A percentile compares a stretch with the other conserved stretches of the same genome.
phyloP scores from a whole-genome alignment of 1,140 invertebrate genomes.

The Drosophila pallidifrons region DNA sequence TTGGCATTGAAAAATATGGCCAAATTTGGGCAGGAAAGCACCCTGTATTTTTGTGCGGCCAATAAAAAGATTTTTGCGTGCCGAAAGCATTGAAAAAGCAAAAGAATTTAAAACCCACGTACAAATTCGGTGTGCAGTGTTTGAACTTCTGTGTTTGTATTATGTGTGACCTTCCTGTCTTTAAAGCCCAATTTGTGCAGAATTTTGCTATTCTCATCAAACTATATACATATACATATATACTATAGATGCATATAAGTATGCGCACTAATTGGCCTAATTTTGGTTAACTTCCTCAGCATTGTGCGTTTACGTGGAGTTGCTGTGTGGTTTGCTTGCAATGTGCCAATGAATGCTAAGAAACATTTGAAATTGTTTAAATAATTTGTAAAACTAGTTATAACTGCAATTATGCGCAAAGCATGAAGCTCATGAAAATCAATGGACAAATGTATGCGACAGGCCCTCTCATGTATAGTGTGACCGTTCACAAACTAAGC shows the following conservation, averaged over 20 bases:
- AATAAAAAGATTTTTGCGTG: slow-evolving; percentile 44
- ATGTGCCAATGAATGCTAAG: neutral
- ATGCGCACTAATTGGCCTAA: slow-evolving; percentile 59
- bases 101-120: slow-evolving; percentile 54
- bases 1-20: slow-evolving; percentile 60
- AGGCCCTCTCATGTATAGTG: slow-evolving; percentile 48
- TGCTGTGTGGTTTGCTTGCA: neutral
- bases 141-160: slow-evolving; percentile 12
- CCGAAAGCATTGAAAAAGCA: slow-evolving; percentile 39
- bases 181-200: slow-evolving; percentile 12
- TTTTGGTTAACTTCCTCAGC: slow-evolving; percentile 35
- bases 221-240: neutral
- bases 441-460: slow-evolving; percentile 56
- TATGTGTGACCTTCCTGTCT: slow-evolving; percentile 28
- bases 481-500: slow-evolving; percentile 41
- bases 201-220: slow-evolving; percentile 22
- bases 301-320: slow-evolving; percentile 1
- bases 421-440: slow-evolving; percentile 48
- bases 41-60: slow-evolving; percentile 15
- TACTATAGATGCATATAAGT: slow-evolving; percentile 16
- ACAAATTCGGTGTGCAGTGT: slow-evolving; percentile 13
- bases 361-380: slow-evolving; percentile 3
- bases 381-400: slow-evolving; percentile 10
- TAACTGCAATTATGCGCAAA: slow-evolving; percentile 28
- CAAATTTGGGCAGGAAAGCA: slow-evolving; percentile 31